Base-by-base conservation (phyloP, 2,888 invertebrate genomes). In the Apamea crenata region DNA sequence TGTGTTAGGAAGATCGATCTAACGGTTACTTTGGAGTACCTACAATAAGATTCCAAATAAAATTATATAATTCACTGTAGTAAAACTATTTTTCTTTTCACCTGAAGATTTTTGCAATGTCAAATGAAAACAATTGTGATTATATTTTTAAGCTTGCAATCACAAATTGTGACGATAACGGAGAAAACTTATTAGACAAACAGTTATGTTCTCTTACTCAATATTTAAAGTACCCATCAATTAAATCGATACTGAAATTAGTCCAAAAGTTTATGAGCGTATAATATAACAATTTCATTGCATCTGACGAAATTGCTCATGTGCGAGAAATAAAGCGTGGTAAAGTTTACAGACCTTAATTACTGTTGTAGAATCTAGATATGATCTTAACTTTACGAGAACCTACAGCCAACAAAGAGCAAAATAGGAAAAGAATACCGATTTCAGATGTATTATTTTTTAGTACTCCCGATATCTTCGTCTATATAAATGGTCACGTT, bases 281-380 rank as follows among this genome's bases (percentile, higher is more conserved):
- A 36, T 61, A 75, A 29, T 63, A 71, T 12, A 77, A 76, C 61
- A 71, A 83, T 79, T 76, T 47, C 21, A 36, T 78, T 78, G 70
- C 47, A 29, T 56, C 74, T 75, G 32, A 77, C 53, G 74, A 78
- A 79, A 85, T 80, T 16, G 40, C n/a, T 79, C 36, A 59, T 71
- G n/a, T n/a, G 65, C 56, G 65, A 77, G 70, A 80, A 75, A 77
- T 71, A 68, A 75, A 80, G 77, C 78, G 73, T 78, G 67, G 79
- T 84, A 78, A 82, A 78, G 77, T 78, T 82, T 59, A 77, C 40
- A 61, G 14, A 47, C 53, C 36, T 76, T 75, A 74, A 76, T 73
- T 47, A 79, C 56, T 71, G 40, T 69, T 59, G 70, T 66, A 61
- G 21, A 71, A 81, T 75, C 32, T 65, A 69, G 59, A 40, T 76